Conservation (phyloP, 2,888 invertebrate genomes). For the Ennomos fuscantarius region DNA sequence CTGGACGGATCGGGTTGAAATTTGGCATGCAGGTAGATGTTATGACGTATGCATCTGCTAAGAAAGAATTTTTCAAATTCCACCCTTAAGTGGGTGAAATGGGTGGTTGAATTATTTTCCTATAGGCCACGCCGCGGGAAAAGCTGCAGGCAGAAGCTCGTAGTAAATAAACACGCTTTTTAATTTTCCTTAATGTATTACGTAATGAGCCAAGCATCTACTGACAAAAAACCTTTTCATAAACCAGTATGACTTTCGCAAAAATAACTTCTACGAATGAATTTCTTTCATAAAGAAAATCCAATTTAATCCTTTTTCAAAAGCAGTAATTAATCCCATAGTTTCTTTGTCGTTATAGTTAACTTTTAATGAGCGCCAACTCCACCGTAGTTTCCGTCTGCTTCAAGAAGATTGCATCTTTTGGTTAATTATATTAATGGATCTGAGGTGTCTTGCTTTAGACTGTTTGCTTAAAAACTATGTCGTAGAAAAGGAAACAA, state of each 20-base stretch:
- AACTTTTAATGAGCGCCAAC: slow-evolving; percentile 30
- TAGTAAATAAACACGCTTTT: too few species aligned
- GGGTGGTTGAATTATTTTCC: too few species aligned
- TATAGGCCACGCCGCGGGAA: too few species aligned
- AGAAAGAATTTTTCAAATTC: too few species aligned
- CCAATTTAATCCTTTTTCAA: slow-evolving; percentile 11
- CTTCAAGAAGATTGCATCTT: slow-evolving; percentile 17
- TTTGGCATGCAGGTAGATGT: too few species aligned
- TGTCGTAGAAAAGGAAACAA: too few species aligned
- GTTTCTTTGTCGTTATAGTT: slow-evolving; percentile 30
- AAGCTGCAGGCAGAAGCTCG: too few species aligned
- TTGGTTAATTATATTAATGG: slow-evolving; percentile 33
- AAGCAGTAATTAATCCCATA: slow-evolving; percentile 18
- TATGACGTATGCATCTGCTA: too few species aligned
- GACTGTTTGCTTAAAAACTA: slow-evolving; percentile 11
- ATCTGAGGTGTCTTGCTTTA: slow-evolving; percentile 16
- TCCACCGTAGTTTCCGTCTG: slow-evolving; percentile 6
- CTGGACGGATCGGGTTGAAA: too few species aligned
- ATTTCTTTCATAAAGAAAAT: slow-evolving; percentile 5
- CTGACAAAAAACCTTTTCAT: background rate
- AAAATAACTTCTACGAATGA: slow-evolving; percentile 5
- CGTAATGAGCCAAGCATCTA: too few species aligned
- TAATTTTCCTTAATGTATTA: too few species aligned
- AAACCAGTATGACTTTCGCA: background rate
- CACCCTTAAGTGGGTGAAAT: too few species aligned